Evolutionary conservation across 2,797 vertebrate species (phyloP).

Genomic region (Pangasius krempfi): DNA sequence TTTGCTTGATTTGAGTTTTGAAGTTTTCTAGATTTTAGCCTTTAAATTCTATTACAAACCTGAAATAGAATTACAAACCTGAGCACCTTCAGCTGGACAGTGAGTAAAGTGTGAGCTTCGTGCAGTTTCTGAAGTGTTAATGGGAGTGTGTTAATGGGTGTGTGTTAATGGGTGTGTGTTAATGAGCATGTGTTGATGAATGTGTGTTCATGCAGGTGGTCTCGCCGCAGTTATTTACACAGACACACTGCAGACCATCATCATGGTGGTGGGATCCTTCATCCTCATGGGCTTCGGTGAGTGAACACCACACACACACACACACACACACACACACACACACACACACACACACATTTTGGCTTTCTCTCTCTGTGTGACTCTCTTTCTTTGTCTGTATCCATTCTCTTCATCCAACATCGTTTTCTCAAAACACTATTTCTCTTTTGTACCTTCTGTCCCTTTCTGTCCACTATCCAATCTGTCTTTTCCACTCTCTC

Average conservation of each 20-base stretch:
- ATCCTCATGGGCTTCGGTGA: conserved; percentile 90
- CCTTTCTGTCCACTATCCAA: no score
- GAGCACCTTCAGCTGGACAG: no score
- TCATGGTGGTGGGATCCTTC: conserved; percentile 93
- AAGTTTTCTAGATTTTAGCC: no score
- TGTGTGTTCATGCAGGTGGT: conserved; percentile 77
- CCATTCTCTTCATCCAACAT: no score
- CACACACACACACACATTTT: not conserved
- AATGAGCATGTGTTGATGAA: not conserved
- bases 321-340: not conserved
- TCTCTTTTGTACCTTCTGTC: not conserved
- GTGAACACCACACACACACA: not conserved
- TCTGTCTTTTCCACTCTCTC: no score
- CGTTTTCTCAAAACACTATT: no score
- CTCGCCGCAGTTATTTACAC: conserved; percentile 97
- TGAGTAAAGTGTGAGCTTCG: no score
- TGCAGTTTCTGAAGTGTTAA: not conserved
- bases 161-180: not conserved
- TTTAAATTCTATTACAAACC: no score
- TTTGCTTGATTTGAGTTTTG: no score
- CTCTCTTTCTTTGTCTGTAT: not conserved
- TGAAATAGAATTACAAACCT: no score
- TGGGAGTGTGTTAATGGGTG: not conserved
- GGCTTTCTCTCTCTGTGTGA: not conserved
- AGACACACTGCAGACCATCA: conserved; percentile 89